phyloP scores from a whole-genome alignment of 2,797 vertebrate species.

The Lepidocolaptes lacrymiger region DNA sequence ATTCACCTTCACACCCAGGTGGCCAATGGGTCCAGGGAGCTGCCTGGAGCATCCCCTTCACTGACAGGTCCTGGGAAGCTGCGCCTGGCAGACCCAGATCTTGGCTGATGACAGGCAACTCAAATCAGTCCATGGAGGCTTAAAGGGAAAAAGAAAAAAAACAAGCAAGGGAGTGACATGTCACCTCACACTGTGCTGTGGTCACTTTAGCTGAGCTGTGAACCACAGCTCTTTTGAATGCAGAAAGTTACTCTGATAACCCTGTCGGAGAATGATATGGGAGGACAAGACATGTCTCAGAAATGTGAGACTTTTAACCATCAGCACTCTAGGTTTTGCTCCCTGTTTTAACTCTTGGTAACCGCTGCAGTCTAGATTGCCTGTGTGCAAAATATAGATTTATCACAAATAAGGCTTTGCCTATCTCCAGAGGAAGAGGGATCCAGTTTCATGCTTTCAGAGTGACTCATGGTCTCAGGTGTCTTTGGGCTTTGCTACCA shows the following conservation, averaged over 20 bases:
- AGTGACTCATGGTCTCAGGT: conserved; percentile 13
- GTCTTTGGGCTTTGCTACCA: background rate
- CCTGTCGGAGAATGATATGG: conserved; percentile 72
- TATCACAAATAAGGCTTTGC: conserved; percentile 40
- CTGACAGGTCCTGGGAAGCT: conserved; percentile 80
- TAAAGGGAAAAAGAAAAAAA: conserved; percentile 21
- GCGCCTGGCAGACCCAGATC: conserved; percentile 45
- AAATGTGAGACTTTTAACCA: conserved; percentile 73
- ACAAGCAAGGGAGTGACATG: background rate
- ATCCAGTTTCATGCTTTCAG: conserved; percentile 29
- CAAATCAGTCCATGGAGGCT: conserved; percentile 69
- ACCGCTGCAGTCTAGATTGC: conserved; percentile 17
- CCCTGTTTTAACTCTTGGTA: conserved; percentile 67
- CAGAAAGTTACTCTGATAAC: conserved; percentile 77
- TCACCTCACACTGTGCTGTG: conserved; percentile 77
- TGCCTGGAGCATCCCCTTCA: conserved; percentile 82
- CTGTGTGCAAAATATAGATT: conserved; percentile 23
- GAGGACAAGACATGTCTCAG: conserved; percentile 70
- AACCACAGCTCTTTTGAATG: conserved; percentile 73
- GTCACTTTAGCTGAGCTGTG: conserved; percentile 77
- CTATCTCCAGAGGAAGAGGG: background rate
- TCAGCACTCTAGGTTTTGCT: conserved; percentile 63
- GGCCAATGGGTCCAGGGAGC: conserved; percentile 75
- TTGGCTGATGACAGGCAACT: conserved; percentile 78
- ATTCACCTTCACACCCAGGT: conserved; percentile 76